Evolutionary conservation across 2,113 vertebrate genomes (phyloP).

Genomic region (Asarcornis scutulata): DNA sequence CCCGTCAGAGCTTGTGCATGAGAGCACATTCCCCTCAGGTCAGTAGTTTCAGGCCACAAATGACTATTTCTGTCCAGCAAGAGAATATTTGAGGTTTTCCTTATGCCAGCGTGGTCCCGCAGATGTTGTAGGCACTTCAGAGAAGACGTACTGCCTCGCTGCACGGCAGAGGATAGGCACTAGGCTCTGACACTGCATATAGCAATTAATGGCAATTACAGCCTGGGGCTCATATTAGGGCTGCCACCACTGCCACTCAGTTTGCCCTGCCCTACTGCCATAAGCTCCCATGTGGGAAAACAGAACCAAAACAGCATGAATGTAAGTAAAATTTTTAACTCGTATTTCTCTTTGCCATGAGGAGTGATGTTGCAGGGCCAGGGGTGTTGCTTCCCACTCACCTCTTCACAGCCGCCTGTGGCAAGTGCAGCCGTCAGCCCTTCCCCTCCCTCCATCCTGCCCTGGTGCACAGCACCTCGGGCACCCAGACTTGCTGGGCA

Average conservation of each 20-base stretch:
- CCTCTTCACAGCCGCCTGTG: background rate
- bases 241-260: background rate
- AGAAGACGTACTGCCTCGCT: background rate
- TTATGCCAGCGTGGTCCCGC: background rate
- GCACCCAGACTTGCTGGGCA: background rate
- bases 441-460: background rate
- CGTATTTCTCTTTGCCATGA: background rate
- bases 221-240: no score
- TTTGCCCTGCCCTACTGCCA: background rate
- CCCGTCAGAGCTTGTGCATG: accelerated
- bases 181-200: background rate
- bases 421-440: background rate
- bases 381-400: background rate
- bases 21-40: background rate
- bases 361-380: background rate
- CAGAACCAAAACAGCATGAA: background rate
- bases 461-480: no score
- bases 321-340: background rate
- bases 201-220: background rate
- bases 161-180: background rate
- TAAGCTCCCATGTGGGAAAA: background rate
- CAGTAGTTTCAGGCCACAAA: background rate
- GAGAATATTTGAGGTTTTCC: background rate
- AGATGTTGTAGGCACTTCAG: background rate
- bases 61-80: background rate